Percentiles rank a stretch among this genome's conserved stretches.
Conservation (phyloP, 2,113 vertebrate genomes). For the Nerophis ophidion region DNA sequence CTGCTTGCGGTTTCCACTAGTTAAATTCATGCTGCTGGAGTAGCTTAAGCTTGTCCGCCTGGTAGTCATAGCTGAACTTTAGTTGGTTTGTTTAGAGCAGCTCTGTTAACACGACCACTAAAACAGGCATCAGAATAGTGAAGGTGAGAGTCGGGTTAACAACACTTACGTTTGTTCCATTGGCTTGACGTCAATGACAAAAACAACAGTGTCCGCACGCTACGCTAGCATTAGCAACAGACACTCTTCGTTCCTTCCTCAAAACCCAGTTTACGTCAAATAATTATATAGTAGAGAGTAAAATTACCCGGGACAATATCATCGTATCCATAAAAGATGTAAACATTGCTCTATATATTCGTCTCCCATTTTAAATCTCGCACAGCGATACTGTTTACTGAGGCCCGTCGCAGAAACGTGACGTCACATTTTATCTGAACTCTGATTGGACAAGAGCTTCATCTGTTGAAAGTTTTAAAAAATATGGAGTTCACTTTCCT, state of each 20-base stretch:
- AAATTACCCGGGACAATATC: neutral
- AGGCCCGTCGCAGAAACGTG: slow-evolving; percentile 49
- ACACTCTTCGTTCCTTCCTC: neutral
- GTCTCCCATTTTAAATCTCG: slow-evolving; percentile 34
- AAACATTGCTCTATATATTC: neutral
- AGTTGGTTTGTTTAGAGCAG: slow-evolving; percentile 4
- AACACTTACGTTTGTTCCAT: slow-evolving; percentile 1
- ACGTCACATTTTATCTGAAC: slow-evolving; percentile 4
- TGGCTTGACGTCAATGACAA: slow-evolving; percentile 9
- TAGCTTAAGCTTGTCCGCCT: slow-evolving; percentile 57
- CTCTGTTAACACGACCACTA: neutral
- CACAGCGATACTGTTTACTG: neutral
- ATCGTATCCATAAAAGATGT: neutral
- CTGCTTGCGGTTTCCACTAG: slow-evolving; percentile 61
- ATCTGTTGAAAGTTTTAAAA: neutral
- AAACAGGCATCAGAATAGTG: neutral
- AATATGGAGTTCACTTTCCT: too few relatives aligned
- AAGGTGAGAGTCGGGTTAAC: too few relatives aligned
- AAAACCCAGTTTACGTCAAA: neutral
- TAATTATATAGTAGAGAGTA: neutral
- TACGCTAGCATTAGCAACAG: slow-evolving; percentile 25
- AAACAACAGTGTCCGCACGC: slow-evolving; percentile 33
- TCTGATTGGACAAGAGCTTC: neutral
- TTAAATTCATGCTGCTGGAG: slow-evolving; percentile 49
- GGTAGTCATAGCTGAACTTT: slow-evolving; percentile 45